Base-by-base conservation (phyloP, 2,888 invertebrate genomes). In the Steinernema hermaphroditum region DNA sequence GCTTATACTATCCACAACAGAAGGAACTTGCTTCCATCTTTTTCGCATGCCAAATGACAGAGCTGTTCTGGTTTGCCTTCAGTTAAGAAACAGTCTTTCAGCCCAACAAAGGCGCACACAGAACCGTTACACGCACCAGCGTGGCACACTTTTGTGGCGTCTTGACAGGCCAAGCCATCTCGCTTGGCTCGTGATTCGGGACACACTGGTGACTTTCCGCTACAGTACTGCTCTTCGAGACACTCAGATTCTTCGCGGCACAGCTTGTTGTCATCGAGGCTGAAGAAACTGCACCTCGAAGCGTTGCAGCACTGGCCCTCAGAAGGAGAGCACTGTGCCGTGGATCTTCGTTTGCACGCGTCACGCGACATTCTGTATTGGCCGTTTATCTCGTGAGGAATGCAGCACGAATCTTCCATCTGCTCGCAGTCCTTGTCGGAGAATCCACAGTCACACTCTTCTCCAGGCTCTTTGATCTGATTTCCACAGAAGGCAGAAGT, bases 401-500 rank as follows among this genome's bases (percentile, higher is more conserved):
- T 94, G 87, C 98, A 99, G 77, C 91, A 92, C 83, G 93, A 92
- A 77, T 89, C 87, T 50, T 80, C 83, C 81, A 84, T 83, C 41
- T 83, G 81, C 79, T 91, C 91, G 88, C 97, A 98, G 86, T 97
- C 96, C 16, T 92, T 70, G 49, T 82, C 81, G n/a, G 83, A 81
- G 76, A 86, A 96, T 73, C 98, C 98, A 88, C 97, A 98, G 88
- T 99, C 98, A 87, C 98, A 99, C 88, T 97, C 94, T 88, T 99
- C 98, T 68, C 94, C 95, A 32, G 92, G 93, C 87, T 99, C 98
- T 0, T 95, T 94, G 84, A 99, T 95, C 89, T 96, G 96, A 89
- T 99, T 99, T 72, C 98, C 98, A 88, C 98, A 99, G 91, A 97
- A 98, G 34, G 97, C 94, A 73, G 92, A 92, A 88, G 94, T 93